Percentiles rank a stretch among this genome's conserved stretches.
Evolutionary conservation across 2,888 invertebrate species (phyloP).

Genomic region (Phortica okadai): DNA sequence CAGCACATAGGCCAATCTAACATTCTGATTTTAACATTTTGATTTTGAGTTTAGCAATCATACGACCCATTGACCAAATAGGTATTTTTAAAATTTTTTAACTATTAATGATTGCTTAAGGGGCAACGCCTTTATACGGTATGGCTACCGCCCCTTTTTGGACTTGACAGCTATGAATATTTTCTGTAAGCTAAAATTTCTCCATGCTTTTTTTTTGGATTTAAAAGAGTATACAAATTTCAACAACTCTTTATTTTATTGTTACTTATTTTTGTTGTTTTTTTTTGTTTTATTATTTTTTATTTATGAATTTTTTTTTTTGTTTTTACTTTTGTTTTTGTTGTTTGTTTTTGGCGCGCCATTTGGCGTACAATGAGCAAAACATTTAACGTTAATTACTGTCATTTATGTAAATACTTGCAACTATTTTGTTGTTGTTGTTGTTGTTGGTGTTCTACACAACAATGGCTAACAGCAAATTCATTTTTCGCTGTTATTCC

Average conservation of each 20-base stretch:
- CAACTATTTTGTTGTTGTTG: constrained; percentile 31
- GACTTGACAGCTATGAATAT: too few relatives aligned
- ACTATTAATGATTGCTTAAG: too few relatives aligned
- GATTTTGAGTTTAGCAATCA: constrained; percentile 4
- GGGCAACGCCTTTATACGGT: too few relatives aligned
- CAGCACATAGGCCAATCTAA: constrained; percentile 38
- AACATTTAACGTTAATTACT: constrained; percentile 14
- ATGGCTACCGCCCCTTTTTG: too few relatives aligned
- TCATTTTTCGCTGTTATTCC: too few relatives aligned
- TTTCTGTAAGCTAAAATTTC: too few relatives aligned
- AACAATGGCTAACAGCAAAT: background rate
- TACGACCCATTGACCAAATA: background rate
- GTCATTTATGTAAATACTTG: constrained; percentile 20
- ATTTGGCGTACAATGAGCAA: background rate
- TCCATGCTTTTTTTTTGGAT: too few relatives aligned
- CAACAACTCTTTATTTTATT: too few relatives aligned
- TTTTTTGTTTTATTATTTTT: background rate
- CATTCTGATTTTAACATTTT: too few relatives aligned
- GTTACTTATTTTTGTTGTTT: background rate
- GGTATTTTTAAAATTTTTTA: too few relatives aligned
- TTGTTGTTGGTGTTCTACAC: constrained; percentile 13
- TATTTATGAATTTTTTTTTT: background rate
- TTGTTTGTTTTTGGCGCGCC: background rate
- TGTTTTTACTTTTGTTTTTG: background rate
- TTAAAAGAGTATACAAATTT: too few relatives aligned